Evolutionary conservation across 2,888 invertebrate species (phyloP), one percentile per base, ranked within the genome.

Genomic region (Horisme vitalbata): DNA sequence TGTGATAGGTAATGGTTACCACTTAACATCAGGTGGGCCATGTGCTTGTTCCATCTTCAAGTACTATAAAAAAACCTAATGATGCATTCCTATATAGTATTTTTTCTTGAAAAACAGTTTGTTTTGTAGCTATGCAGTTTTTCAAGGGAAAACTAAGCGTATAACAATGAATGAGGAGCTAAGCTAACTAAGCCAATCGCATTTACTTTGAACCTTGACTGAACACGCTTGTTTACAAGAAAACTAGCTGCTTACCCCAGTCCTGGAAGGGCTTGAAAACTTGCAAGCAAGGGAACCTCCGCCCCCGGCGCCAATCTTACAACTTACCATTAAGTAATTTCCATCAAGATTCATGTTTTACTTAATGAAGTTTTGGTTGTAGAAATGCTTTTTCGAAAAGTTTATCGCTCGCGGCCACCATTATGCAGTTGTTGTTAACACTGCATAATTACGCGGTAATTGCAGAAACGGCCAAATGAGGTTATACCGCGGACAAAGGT

Each of bases 321-420:
- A 76, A 75, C 68, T 75, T 70, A 73, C 70, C 75, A 75, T 79
- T 73, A 79, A 77, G 75, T 73, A 75, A 79, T 82, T 82, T 80
- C 72, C 74, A 77, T 77, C 71, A 72, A 75, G 74, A 76, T 76
- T 78, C 73, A 75, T 76, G 74, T 73, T 75, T 69, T 64, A 66
- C 66, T 69, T 75, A 78, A 80, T 57, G 54, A 55, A 52, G 52
- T 59, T 59, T 61, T 61, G 61, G 61, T 58, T 60, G 55, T 63
- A 60, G 47, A 62, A 56, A 53, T 57, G 61, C 54, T 52, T 60
- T 59, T 61, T 57, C 53, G 41, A 52, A 60, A 57, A 57, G 52
- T 55, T 58, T 59, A 38, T 50, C 41, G 52, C 44, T 55, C 35
- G 35, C 32, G 24, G 48, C 38, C 28, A 48, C 49, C 27, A 30